These are phyloP conservation scores for Agrochola lychnidis DNA, from an alignment of 2,888 invertebrate species.

Conservation along the genomic window DNA sequence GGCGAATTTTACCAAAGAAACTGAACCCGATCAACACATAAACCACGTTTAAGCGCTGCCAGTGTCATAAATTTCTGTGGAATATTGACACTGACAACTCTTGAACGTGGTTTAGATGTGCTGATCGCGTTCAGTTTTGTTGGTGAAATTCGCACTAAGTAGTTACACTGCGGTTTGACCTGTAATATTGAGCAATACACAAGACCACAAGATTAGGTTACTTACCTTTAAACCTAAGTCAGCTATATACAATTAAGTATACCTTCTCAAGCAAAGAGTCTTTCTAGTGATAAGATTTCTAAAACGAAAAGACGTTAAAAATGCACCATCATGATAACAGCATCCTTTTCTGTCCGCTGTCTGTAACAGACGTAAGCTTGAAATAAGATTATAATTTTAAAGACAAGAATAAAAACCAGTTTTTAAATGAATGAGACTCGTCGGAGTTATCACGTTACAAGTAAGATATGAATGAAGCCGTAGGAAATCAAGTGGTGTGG, in stretches of 20 bases:
- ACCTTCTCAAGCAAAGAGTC: constrained; percentile 11
- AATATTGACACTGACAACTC: too few relatives aligned
- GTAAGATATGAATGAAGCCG: constrained; percentile 61
- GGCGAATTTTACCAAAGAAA: too few relatives aligned
- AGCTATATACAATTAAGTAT: not conserved
- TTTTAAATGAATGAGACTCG: constrained; percentile 38
- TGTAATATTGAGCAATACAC: not conserved
- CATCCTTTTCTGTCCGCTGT: constrained; percentile 22
- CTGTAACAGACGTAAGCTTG: constrained; percentile 12
- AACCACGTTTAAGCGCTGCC: too few relatives aligned
- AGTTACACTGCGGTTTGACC: not conserved
- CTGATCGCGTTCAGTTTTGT: too few relatives aligned
- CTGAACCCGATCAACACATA: too few relatives aligned
- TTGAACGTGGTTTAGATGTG: too few relatives aligned
- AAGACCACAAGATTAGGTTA: not conserved
- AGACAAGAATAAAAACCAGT: constrained; percentile 39
- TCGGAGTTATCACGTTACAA: constrained; percentile 57
- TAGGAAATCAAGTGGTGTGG: constrained; percentile 58
- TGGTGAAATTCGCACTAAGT: not conserved
- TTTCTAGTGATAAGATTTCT: constrained; percentile 25
- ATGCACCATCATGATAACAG: constrained; percentile 19
- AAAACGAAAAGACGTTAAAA: constrained; percentile 19
- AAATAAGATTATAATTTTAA: constrained; percentile 39
- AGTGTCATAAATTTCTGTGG: too few relatives aligned
- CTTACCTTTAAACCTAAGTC: not conserved